Base-by-base conservation (phyloP, 2,113 vertebrate genomes). In the Hyperoodon ampullatus region DNA sequence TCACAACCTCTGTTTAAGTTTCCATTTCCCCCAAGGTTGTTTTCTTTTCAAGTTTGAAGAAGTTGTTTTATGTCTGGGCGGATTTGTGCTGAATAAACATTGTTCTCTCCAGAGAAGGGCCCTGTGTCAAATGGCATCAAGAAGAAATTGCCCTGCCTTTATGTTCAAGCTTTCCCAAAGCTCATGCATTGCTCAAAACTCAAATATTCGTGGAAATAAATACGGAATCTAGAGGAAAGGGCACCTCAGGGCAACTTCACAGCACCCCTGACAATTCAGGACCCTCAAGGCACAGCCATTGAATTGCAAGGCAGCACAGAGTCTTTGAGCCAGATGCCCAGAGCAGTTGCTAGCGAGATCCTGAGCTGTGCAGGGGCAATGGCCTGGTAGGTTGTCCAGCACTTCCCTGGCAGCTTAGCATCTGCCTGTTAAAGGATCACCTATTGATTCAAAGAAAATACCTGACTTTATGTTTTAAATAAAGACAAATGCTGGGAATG, bases 61-160 rank as follows among this genome's bases (percentile, higher is more conserved):
- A 90, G 68, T 90, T 92, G 39, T 77, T 97, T 97, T 97, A 90
- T 97, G 60, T 94, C 88, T 97, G 93, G 77, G 44, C 7, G 93
- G 47, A 96, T 87, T 97, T 96, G 89, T 97, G 97, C 92, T 96
- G 93, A 90, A 90, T 97, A 97, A 97, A 97, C 92, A 95, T 78
- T 93, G n/a, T 96, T 94, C 55, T 94, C 78, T 90, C 92, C 68
- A 74, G 92, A 96, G 96, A 95, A 93, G 66, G 74, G 47, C 70
- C 89, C 93, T 92, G 53, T 97, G 97, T 96, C 94, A 98, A 97
- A 95, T 93, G 83, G 60, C 63, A 93, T 65, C 47, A 66, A 96
- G 63, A 94, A 89, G 63, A 97, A 97, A 95, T 94, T 93, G 35
- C 44, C 71, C 95, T 95, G 50, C 68, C 65, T 96, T 96, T 92